A percentile compares a stretch with the other conserved stretches of the same genome.
phyloP scores from a whole-genome alignment of 2,888 invertebrate species.

The Chironomus riparius region DNA sequence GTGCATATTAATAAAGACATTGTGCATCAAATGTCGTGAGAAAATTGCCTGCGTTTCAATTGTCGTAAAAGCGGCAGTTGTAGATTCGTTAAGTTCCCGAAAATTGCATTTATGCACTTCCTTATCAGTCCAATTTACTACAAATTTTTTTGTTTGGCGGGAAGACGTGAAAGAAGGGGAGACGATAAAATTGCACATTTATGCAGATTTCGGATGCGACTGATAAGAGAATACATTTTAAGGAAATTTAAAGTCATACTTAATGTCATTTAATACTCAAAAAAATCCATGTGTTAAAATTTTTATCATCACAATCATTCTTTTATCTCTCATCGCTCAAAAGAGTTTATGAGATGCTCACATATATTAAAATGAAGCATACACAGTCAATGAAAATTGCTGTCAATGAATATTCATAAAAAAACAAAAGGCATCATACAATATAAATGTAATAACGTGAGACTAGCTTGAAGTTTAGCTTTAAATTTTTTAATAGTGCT shows the following conservation, averaged over 20 bases:
- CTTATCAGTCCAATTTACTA: slow-evolving; percentile 2
- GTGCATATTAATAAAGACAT: not conserved
- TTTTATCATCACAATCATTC: no score
- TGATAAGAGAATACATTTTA: no score
- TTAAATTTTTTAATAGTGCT: no score
- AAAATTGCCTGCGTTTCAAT: not conserved
- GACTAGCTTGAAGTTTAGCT: no score
- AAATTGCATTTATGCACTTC: slow-evolving; percentile 19
- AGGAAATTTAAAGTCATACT: not conserved
- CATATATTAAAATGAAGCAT: not conserved
- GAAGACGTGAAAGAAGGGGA: not conserved
- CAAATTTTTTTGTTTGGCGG: not conserved
- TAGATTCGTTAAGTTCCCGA: not conserved
- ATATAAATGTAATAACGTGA: not conserved
- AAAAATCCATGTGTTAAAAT: not conserved
- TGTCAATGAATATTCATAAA: slow-evolving; percentile 23
- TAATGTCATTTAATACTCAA: not conserved
- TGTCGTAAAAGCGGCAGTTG: not conserved
- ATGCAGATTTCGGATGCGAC: no score
- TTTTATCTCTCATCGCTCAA: no score
- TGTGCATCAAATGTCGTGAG: not conserved
- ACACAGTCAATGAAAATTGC: not conserved
- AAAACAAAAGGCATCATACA: not conserved
- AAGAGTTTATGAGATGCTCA: no score
- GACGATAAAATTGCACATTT: no score